Evolutionary conservation across 2,888 invertebrate genomes (phyloP).

Genomic region (Anoplius nigerrimus): DNA sequence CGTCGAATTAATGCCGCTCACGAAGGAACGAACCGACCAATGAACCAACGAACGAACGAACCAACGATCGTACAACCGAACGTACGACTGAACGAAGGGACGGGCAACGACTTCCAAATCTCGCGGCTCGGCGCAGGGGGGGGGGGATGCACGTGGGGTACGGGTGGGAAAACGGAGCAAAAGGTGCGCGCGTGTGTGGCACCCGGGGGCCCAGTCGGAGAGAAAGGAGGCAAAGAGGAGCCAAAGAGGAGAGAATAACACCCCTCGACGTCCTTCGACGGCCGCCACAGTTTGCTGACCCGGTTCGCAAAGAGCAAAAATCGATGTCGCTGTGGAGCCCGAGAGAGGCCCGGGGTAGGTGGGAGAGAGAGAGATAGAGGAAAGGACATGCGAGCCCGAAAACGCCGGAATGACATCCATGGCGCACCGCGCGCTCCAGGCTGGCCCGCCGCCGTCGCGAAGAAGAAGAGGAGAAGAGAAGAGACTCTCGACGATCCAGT

Average conservation of each 20-base stretch:
- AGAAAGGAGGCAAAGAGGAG: slow-evolving; percentile 38
- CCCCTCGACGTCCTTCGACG: slow-evolving; percentile 65
- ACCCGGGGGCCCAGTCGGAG: not conserved
- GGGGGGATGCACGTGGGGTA: not conserved
- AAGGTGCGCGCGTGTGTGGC: slow-evolving; percentile 12
- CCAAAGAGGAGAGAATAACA: slow-evolving; percentile 32
- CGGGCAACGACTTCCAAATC: slow-evolving; percentile 51
- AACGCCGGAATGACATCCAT: not conserved
- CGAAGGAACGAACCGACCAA: slow-evolving; percentile 15
- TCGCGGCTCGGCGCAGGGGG: slow-evolving; percentile 23
- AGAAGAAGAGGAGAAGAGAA: too few relatives aligned
- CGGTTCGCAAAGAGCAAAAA: slow-evolving; percentile 58
- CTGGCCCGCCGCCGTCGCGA: too few relatives aligned
- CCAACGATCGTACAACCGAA: too few relatives aligned
- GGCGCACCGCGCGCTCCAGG: not conserved
- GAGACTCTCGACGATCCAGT: not conserved
- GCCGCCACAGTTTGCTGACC: slow-evolving; percentile 69
- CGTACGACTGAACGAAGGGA: slow-evolving; percentile 14
- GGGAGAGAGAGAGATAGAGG: not conserved
- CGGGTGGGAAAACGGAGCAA: slow-evolving; percentile 11
- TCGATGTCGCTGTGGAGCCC: slow-evolving; percentile 37
- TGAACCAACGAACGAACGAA: too few relatives aligned
- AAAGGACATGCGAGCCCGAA: not conserved
- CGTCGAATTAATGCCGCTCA: slow-evolving; percentile 48
- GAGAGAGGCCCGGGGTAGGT: not conserved